Evolutionary conservation across 2,113 vertebrate genomes (phyloP), one percentile per base, ranked within the genome.

Genomic region (Eleginops maclovinus): DNA sequence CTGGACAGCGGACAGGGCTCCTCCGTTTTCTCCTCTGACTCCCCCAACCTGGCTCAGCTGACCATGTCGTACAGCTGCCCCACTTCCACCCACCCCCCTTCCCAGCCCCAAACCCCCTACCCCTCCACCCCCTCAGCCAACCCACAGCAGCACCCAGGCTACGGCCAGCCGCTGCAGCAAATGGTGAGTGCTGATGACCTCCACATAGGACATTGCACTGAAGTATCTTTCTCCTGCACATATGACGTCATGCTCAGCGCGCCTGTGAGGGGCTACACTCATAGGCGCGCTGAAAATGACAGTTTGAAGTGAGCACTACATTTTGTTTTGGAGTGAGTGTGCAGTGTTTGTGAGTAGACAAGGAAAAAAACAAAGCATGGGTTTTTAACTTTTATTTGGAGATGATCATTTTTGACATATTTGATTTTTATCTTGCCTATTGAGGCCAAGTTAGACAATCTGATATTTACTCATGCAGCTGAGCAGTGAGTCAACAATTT

Each of bases 1-100:
- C 49, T 94, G 89, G 98, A 99, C 94, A 99, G 97, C 77, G 96
- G 98, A 74, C 96, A 98, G 79, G 96, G 97, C 11, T 99, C 97
- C 4, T 97, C 96, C 0, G 89, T 98, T 64, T 97, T 97, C 87
- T 95, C 96, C 60, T 75, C 89, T 1, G 91, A 93, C 0, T 96
- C 97, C 72, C 95, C 96, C 2, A 94, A 95, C 86, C 93, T 95
- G 73, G 94, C 94, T 81, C 97, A 98, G 61, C 96, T 96, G 86
- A 90, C 92, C 58, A 95, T 96, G 93, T 97, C 97, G 0, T 98
- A 97, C 78, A 95, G 95, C 63, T 95, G 97, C 79, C 95, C 96
- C 46, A 79, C 88, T 22, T 59, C 89, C 17, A 73, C 87, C 55
- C 93, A 90, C 28, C 83, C 94, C 91, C 46, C 95, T 83, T 95